Evolutionary conservation across 2,797 vertebrate species (phyloP).

Genomic region (Artibeus lituratus): DNA sequence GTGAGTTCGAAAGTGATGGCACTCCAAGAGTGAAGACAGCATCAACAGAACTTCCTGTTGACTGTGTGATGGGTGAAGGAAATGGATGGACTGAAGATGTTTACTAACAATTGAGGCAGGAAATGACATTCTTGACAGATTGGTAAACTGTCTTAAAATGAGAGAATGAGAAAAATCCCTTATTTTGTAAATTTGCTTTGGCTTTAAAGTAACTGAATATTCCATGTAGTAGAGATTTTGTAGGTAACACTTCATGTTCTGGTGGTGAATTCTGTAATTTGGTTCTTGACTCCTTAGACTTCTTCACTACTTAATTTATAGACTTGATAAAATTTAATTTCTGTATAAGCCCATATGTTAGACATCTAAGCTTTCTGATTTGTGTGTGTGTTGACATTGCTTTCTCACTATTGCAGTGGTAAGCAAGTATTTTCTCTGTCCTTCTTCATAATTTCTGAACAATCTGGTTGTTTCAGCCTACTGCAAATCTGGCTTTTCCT

Average conservation of each 20-base stretch:
- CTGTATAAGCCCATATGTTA: accelerated
- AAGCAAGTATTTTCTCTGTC: neutral
- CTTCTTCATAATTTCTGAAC: neutral
- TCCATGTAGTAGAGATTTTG: neutral
- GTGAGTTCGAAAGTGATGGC: neutral
- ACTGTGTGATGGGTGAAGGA: neutral
- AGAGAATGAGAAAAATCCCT: neutral
- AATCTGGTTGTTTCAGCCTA: neutral
- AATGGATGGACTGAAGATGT: no score
- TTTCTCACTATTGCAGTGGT: accelerated
- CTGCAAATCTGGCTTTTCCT: neutral
- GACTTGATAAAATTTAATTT: neutral
- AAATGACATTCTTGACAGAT: neutral
- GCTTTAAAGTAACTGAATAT: neutral
- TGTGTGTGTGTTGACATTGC: neutral
- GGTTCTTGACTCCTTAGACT: neutral
- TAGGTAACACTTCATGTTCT: neutral
- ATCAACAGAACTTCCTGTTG: no score
- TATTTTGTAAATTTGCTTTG: neutral
- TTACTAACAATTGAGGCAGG: no score
- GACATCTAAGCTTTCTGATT: neutral
- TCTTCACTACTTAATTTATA: neutral
- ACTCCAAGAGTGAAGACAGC: neutral
- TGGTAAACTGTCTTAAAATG: accelerated
- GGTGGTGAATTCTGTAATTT: neutral